phyloP scores from a whole-genome alignment of 2,888 invertebrate species.

The Napeogenes inachia region DNA sequence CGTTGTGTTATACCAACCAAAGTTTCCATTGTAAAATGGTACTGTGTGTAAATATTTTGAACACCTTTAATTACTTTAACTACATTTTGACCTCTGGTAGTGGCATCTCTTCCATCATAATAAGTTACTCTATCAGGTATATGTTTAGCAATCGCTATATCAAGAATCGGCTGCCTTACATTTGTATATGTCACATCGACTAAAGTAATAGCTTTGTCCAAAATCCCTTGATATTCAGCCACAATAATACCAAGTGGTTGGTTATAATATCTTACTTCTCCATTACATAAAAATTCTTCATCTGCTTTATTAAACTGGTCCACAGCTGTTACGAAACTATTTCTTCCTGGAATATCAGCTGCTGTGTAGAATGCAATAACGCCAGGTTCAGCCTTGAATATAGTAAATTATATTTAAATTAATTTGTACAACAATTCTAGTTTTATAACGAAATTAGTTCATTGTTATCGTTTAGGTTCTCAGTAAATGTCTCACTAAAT shows the following conservation, averaged over 20 bases:
- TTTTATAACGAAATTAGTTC: not conserved
- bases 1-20: constrained; percentile 80
- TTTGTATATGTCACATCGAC: constrained; percentile 74
- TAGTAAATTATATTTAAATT: not conserved
- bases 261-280: constrained; percentile 45
- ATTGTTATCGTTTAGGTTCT: too few species aligned
- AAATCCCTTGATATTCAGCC: constrained; percentile 72
- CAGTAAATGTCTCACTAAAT: too few species aligned
- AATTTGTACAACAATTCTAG: not conserved
- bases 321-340: constrained; percentile 67
- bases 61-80: constrained; percentile 67
- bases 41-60: constrained; percentile 77
- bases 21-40: constrained; percentile 85
- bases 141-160: constrained; percentile 41
- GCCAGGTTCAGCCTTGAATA: constrained; percentile 76
- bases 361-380: constrained; percentile 79
- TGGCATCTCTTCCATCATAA: constrained; percentile 34
- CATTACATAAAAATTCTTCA: constrained; percentile 64
- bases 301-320: constrained; percentile 25
- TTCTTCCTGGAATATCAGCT: constrained; percentile 82
- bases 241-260: constrained; percentile 68
- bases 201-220: constrained; percentile 74
- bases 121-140: constrained; percentile 37
- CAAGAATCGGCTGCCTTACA: constrained; percentile 46
- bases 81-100: constrained; percentile 51